Conservation (phyloP, 2,797 vertebrate species). For the Mustela erminea region DNA sequence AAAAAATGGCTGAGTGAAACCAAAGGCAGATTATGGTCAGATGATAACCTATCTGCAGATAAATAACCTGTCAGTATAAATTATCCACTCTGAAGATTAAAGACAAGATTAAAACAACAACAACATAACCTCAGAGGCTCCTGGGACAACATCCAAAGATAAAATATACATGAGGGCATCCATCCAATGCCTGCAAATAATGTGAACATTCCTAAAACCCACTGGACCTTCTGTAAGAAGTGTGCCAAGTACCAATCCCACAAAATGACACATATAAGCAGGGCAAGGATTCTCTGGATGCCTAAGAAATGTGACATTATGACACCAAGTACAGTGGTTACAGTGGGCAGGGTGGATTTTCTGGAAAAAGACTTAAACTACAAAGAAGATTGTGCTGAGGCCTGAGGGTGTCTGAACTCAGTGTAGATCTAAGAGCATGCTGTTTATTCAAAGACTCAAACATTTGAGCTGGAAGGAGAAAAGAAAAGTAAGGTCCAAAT, state of each 20-base stretch:
- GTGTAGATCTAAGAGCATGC: neutral
- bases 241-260: constrained; percentile 95
- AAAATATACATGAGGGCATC: neutral
- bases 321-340: neutral
- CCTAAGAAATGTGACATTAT: neutral
- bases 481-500: neutral
- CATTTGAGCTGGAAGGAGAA: neutral
- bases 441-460: neutral
- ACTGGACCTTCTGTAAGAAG: constrained; percentile 95
- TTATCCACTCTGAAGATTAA: neutral
- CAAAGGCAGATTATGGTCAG: neutral
- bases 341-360: neutral
- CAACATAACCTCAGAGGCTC: neutral
- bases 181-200: constrained; percentile 60
- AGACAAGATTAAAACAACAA: neutral
- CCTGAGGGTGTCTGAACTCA: neutral
- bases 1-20: neutral
- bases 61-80: neutral
- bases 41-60: neutral
- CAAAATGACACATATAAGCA: constrained; percentile 89
- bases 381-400: neutral
- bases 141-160: too few species aligned
- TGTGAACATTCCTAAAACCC: constrained; percentile 96
- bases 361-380: neutral
- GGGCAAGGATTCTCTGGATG: neutral